Percentiles rank a stretch among this genome's conserved stretches.
phyloP scores from a whole-genome alignment of 2,888 invertebrate genomes.

The Macaria liturata region DNA sequence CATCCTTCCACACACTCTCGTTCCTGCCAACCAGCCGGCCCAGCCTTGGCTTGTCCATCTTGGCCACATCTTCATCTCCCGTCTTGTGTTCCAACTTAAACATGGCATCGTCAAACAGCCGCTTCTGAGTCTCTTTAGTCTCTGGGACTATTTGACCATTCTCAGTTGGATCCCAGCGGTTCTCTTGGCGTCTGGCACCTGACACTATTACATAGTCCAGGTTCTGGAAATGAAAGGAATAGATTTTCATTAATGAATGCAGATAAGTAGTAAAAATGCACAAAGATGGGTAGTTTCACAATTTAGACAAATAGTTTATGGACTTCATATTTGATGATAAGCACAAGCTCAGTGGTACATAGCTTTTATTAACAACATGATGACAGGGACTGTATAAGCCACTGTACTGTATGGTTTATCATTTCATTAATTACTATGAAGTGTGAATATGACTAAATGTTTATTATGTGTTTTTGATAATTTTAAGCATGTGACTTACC shows the following conservation, averaged over 20 bases:
- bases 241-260: not conserved
- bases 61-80: conserved; percentile 89
- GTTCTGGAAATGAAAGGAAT: conserved; percentile 85
- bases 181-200: conserved; percentile 98
- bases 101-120: conserved; percentile 98
- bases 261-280: not conserved
- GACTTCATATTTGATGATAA: too few species aligned
- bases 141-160: conserved; percentile 97
- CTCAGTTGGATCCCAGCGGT: conserved; percentile 98
- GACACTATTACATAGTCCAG: conserved; percentile 97
- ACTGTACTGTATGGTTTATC: too few species aligned
- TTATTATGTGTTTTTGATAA: too few species aligned
- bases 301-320: too few species aligned
- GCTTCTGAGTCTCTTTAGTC: conserved; percentile 94
- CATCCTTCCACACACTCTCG: conserved; percentile 94
- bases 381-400: too few species aligned
- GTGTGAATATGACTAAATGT: too few species aligned
- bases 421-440: too few species aligned
- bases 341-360: too few species aligned
- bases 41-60: conserved; percentile 88
- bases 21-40: conserved; percentile 90
- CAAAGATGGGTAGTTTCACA: too few species aligned
- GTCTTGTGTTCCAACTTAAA: conserved; percentile 97
- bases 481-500: conserved; percentile 78
- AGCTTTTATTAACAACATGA: too few species aligned